Percentiles rank a stretch among this genome's conserved stretches.
Evolutionary conservation across 2,113 vertebrate species (phyloP).

Genomic region (Raphicerus campestris): DNA sequence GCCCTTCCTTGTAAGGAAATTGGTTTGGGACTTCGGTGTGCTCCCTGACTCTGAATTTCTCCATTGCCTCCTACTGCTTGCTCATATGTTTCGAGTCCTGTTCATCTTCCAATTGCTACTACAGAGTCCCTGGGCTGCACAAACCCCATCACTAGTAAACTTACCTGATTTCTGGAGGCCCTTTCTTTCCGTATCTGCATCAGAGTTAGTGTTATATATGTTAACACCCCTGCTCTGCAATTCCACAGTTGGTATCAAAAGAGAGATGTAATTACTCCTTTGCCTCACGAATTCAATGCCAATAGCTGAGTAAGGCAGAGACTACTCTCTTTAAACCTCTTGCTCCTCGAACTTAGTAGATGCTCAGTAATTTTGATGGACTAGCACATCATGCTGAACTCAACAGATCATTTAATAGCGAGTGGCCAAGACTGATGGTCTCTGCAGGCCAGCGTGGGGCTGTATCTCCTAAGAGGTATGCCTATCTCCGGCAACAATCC

Average conservation of each 20-base stretch:
- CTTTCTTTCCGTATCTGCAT: neutral
- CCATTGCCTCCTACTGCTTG: neutral
- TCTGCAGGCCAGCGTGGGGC: neutral
- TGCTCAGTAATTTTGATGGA: neutral
- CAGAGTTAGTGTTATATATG: neutral
- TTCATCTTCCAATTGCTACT: neutral
- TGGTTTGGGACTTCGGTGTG: neutral
- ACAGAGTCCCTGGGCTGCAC: neutral
- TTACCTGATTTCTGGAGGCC: neutral
- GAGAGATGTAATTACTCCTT: neutral
- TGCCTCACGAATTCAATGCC: neutral
- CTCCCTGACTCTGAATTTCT: neutral
- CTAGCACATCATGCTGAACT: neutral
- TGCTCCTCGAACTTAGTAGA: neutral
- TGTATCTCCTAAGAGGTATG: neutral
- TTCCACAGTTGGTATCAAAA: neutral
- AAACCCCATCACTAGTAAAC: neutral
- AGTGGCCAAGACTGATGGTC: neutral
- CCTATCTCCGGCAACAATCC: neutral
- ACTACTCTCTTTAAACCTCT: neutral
- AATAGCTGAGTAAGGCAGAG: neutral
- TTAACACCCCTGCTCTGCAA: neutral
- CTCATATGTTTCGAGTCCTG: neutral
- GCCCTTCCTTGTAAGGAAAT: constrained; percentile 5
- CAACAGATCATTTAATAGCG: neutral